Conservation (phyloP, 1,140 invertebrate species). For the Macrostomum lignano region DNA sequence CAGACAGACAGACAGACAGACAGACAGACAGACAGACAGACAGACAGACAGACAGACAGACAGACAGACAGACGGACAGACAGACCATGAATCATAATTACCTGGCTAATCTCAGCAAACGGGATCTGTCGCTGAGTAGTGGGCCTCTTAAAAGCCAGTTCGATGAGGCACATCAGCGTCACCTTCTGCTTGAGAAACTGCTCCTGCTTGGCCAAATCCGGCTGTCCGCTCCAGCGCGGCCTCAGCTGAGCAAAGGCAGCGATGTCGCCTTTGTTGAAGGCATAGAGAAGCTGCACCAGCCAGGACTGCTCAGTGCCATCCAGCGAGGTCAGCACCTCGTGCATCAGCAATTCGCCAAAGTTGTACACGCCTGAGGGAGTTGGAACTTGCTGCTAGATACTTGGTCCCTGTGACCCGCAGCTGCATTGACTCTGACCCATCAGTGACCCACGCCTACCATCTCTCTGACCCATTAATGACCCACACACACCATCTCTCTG, state of each 20-base stretch:
- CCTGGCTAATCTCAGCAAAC: conserved; percentile 68
- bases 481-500: too few relatives aligned
- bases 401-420: too few relatives aligned
- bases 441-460: too few relatives aligned
- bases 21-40: too few relatives aligned
- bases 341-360: conserved; percentile 72
- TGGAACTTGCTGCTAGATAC: too few relatives aligned
- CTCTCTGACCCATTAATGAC: too few relatives aligned
- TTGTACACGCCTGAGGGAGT: too few relatives aligned
- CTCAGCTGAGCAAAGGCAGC: conserved; percentile 50
- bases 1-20: too few relatives aligned
- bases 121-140: conserved; percentile 35
- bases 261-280: conserved; percentile 72
- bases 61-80: too few relatives aligned
- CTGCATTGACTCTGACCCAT: too few relatives aligned
- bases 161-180: conserved; percentile 74
- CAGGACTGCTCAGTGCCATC: conserved; percentile 47
- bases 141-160: conserved; percentile 41
- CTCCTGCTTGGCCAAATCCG: conserved; percentile 58
- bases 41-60: too few relatives aligned
- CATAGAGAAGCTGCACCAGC: conserved; percentile 58
- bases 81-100: too few relatives aligned
- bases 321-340: conserved; percentile 62
- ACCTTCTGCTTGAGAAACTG: conserved; percentile 62
- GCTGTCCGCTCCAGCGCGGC: conserved; percentile 46